Base-by-base conservation (phyloP, 2,888 invertebrate species). In the Blera fallax region DNA sequence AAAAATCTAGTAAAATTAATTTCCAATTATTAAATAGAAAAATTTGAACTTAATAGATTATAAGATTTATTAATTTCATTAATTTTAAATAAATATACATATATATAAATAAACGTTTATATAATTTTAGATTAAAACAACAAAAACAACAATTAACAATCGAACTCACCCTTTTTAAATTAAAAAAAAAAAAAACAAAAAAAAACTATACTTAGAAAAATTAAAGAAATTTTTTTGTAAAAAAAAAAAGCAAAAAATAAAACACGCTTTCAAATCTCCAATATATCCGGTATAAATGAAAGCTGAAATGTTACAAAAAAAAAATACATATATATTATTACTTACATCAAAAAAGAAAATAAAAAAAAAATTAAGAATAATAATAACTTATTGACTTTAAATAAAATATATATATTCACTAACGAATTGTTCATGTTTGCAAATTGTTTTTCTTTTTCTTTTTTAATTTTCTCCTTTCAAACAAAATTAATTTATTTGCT, bases 241-340 rank as follows among this genome's bases (percentile, higher is more conserved):
- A 48, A 11, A 34, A 48, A n/a, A n/a, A n/a, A n/a, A n/a, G n/a
- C n/a, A n/a, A n/a, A n/a, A n/a, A n/a, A n/a, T 0, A 45, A 18
- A 6, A 14, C 16, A 3, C 56, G 2, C 6, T 18, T 18, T 56
- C 34, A 10, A 56, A 29, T 29, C 14, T 52, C 52, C 16, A 52
- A 27, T 52, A 29, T 52, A 50, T 50, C 6, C 45, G 18, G 16
- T 64, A 18, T 48, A 32, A 64, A 34, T 10, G 18, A n/a, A 56
- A 34, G 8, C 37, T 37, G 37, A 45, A 45, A 62, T 27, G 45
- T 45, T 62, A 29, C 18, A 60, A n/a, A 43, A 21, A n/a, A 16
- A 60, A 21, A 21, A 24, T 24, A 40, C 40, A 40, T 58, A 65
- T 65, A 65, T 65, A 64, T 65, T 65, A 65, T 50, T 65, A 65